Conservation (phyloP, 2,888 invertebrate genomes). For the Leuctra nigra region DNA sequence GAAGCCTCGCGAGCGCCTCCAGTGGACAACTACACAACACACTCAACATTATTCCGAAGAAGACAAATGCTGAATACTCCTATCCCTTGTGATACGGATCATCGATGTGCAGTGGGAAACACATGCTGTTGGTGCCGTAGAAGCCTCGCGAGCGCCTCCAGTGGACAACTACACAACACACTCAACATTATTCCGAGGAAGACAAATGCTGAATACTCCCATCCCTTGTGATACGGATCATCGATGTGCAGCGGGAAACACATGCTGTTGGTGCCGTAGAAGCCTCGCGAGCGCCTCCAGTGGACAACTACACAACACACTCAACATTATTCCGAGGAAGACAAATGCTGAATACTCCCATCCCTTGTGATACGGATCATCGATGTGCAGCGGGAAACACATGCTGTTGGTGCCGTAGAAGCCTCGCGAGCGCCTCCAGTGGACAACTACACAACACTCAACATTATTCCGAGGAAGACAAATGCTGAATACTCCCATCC, state of each 20-base stretch:
- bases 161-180: no score
- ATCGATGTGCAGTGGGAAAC: no score
- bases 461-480: no score
- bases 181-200: no score
- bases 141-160: slow-evolving; percentile 54
- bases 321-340: no score
- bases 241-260: no score
- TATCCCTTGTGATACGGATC: slow-evolving; percentile 64
- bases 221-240: slow-evolving; percentile 65
- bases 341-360: slow-evolving; percentile 68
- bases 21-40: slow-evolving; percentile 52
- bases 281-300: slow-evolving; percentile 52
- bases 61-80: slow-evolving; percentile 65
- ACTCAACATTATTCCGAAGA: no score
- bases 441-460: no score
- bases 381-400: slow-evolving; percentile 65
- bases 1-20: slow-evolving; percentile 52
- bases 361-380: slow-evolving; percentile 63
- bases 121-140: slow-evolving; percentile 61
- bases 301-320: no score
- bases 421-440: slow-evolving; percentile 51
- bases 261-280: slow-evolving; percentile 60
- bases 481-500: slow-evolving; percentile 69
- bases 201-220: slow-evolving; percentile 66
- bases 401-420: slow-evolving; percentile 62